Evolutionary conservation across 2,888 invertebrate species (phyloP).

Genomic region (Papilio elwesi): DNA sequence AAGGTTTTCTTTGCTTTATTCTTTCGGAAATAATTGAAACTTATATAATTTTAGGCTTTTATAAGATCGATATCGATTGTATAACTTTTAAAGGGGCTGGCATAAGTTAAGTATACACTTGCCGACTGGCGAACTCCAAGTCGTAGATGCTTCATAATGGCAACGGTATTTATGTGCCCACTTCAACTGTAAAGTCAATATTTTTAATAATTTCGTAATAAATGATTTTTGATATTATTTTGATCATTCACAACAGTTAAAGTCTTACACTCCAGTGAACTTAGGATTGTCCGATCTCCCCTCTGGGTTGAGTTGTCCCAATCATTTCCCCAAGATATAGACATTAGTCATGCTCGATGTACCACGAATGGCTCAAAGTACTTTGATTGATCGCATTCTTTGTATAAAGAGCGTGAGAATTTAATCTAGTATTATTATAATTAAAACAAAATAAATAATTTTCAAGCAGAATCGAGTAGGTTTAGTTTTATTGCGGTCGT

Average conservation of each 20-base stretch:
- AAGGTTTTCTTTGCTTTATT: neutral
- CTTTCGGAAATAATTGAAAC: neutral
- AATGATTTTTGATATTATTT: neutral
- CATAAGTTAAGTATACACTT: no score
- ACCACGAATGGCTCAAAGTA: neutral
- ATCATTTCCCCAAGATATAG: slow-evolving; percentile 1
- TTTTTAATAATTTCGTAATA: no score
- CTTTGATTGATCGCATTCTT: neutral
- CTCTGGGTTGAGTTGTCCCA: neutral
- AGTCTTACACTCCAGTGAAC: neutral
- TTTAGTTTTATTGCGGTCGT: slow-evolving; percentile 4
- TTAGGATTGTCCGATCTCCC: neutral
- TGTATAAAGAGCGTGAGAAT: slow-evolving; percentile 13
- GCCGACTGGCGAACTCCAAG: no score
- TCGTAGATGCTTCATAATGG: no score
- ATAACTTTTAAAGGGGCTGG: no score
- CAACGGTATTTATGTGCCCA: no score
- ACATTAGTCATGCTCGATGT: slow-evolving; percentile 10
- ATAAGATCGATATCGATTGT: no score
- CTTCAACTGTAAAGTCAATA: no score
- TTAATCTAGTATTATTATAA: neutral
- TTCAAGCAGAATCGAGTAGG: neutral
- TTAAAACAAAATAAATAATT: neutral
- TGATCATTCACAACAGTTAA: neutral
- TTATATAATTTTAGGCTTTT: neutral